phyloP scores from a whole-genome alignment of 2,797 vertebrate species.

The Cynopterus sphinx region DNA sequence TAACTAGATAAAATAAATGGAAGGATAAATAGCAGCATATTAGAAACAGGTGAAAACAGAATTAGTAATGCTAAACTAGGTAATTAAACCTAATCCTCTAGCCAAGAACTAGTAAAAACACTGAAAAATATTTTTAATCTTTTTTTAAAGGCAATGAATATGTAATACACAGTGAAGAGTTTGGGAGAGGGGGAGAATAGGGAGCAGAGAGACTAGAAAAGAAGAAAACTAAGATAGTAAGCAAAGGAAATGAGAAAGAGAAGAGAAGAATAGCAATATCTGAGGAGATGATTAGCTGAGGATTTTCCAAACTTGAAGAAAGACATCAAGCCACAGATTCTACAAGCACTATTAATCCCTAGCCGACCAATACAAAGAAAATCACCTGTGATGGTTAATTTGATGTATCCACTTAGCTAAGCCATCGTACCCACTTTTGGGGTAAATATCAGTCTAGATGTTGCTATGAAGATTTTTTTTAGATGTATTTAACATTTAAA shows the following conservation, averaged over 20 bases:
- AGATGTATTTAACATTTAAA: neutral
- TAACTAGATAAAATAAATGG: neutral
- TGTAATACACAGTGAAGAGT: neutral
- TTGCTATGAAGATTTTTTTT: neutral
- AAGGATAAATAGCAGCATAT: neutral
- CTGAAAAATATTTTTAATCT: neutral
- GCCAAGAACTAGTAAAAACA: neutral
- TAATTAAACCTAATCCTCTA: neutral
- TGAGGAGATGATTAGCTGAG: neutral
- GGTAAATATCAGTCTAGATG: neutral
- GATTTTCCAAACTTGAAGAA: neutral
- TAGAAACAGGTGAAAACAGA: neutral
- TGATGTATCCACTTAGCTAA: neutral
- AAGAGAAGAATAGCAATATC: neutral
- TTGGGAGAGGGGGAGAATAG: neutral
- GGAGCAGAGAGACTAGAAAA: neutral
- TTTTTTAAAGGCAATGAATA: neutral
- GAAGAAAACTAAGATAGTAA: neutral
- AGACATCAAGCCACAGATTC: neutral
- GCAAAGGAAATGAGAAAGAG: neutral
- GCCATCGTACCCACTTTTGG: neutral
- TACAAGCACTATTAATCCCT: neutral
- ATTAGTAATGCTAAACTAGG: neutral
- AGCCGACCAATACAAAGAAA: neutral
- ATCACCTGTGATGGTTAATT: neutral